phyloP scores from a whole-genome alignment of 92 coral and sea anemone species.

The Heliopora coerulea region DNA sequence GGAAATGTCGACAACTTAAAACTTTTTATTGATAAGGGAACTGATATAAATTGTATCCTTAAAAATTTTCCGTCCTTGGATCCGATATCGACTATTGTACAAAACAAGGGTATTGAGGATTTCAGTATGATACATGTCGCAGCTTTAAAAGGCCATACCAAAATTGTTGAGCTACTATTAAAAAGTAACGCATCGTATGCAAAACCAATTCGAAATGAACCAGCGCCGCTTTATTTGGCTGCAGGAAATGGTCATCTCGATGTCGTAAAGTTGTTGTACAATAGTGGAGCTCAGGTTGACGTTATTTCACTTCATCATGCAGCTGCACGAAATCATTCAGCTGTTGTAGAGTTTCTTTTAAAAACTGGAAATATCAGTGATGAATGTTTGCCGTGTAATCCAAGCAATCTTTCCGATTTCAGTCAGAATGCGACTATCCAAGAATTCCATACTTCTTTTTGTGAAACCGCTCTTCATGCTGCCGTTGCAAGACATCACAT shows the following conservation, averaged over 20 bases:
- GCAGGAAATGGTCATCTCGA: conserved; percentile 58
- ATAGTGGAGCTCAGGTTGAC: conserved; percentile 50
- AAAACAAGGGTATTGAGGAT: conserved; percentile 58
- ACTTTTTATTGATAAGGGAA: conserved; percentile 39
- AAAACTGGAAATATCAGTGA: conserved; percentile 50
- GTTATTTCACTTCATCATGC: conserved; percentile 65
- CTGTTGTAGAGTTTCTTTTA: conserved; percentile 53
- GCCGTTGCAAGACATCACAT: conserved; percentile 54
- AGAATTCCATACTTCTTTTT: conserved; percentile 46
- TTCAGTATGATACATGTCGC: conserved; percentile 65
- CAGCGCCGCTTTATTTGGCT: conserved; percentile 60
- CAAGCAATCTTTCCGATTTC: not conserved
- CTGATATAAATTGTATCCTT: conserved; percentile 42
- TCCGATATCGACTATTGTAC: conserved; percentile 33
- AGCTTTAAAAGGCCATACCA: conserved; percentile 50
- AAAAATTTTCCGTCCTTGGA: not conserved
- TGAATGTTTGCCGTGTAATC: conserved; percentile 51
- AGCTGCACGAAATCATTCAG: conserved; percentile 54
- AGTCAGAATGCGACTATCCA: conserved; percentile 12
- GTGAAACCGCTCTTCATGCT: conserved; percentile 81
- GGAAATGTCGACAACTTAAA: conserved; percentile 54
- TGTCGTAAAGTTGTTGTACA: conserved; percentile 42
- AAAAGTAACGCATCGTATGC: conserved; percentile 38
- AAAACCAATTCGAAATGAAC: conserved; percentile 19
- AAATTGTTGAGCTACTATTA: conserved; percentile 46